These are phyloP conservation scores for Danaus chrysippus DNA, from an alignment of 2,888 invertebrate species.

Conservation along the genomic window DNA sequence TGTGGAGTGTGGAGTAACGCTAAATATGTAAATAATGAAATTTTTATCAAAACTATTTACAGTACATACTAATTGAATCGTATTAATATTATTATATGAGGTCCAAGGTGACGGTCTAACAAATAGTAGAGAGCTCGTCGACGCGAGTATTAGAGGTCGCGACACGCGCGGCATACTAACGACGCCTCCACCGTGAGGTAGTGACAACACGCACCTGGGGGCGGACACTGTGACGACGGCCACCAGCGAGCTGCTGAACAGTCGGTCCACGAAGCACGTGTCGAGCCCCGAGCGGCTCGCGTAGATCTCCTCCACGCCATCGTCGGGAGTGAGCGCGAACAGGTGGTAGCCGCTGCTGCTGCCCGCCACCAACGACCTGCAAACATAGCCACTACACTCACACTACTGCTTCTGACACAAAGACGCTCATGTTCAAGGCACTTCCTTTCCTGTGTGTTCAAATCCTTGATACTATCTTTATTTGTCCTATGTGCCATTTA, in stretches of 20 bases:
- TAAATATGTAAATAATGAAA: too few relatives aligned
- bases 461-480: too few relatives aligned
- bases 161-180: constrained; percentile 6
- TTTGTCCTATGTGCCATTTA: too few relatives aligned
- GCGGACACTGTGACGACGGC: constrained; percentile 95
- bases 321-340: constrained; percentile 89
- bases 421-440: too few relatives aligned
- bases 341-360: constrained; percentile 94
- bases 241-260: constrained; percentile 98
- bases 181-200: not conserved
- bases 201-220: constrained; percentile 82
- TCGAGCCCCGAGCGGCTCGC: constrained; percentile 90
- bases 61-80: too few relatives aligned
- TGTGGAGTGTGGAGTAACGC: too few relatives aligned
- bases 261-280: constrained; percentile 94
- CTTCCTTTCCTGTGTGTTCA: too few relatives aligned
- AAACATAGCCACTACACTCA: not conserved
- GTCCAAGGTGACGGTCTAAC: too few relatives aligned
- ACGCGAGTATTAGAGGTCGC: not conserved
- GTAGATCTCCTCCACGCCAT: constrained; percentile 93
- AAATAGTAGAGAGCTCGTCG: constrained; percentile 10
- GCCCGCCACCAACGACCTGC: constrained; percentile 94
- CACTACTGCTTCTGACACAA: too few relatives aligned
- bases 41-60: too few relatives aligned
- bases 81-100: too few relatives aligned